phyloP scores from a whole-genome alignment of 2,797 vertebrate species.

The Sparidentex hasta region DNA sequence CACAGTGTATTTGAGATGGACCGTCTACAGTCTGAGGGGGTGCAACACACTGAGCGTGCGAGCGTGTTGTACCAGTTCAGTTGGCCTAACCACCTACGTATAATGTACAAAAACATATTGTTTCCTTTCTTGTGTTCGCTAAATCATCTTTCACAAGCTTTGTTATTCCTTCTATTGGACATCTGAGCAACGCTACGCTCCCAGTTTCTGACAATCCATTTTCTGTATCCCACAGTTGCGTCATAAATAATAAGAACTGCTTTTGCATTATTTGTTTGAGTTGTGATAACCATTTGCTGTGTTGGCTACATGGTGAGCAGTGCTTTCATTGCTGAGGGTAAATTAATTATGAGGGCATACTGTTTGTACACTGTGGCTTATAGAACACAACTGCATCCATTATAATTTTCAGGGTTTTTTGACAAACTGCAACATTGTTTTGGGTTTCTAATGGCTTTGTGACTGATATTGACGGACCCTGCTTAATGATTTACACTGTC shows the following conservation, averaged over 20 bases:
- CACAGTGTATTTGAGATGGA: not conserved
- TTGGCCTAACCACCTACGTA: not conserved
- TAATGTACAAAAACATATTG: not conserved
- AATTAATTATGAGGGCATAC: conserved; percentile 62
- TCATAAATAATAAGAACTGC: conserved; percentile 52
- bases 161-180: not conserved
- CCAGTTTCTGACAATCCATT: conserved; percentile 7
- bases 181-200: not conserved
- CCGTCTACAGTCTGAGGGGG: not conserved
- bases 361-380: conserved; percentile 39
- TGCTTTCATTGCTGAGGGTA: conserved; percentile 45
- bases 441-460: conserved; percentile 8
- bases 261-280: conserved; percentile 58
- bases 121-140: not conserved
- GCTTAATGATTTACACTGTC: conserved; percentile 8
- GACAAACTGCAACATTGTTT: conserved; percentile 27
- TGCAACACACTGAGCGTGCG: not conserved
- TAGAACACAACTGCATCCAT: conserved; percentile 48
- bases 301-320: conserved; percentile 13
- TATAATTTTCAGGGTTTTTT: conserved; percentile 37
- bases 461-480: conserved; percentile 13
- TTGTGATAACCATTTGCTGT: conserved; percentile 47
- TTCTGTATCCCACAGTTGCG: conserved; percentile 8
- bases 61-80: not conserved
- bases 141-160: not conserved